These are phyloP conservation scores for Menura novaehollandiae DNA, from an alignment of 2,113 vertebrate genomes.

Conservation along the genomic window DNA sequence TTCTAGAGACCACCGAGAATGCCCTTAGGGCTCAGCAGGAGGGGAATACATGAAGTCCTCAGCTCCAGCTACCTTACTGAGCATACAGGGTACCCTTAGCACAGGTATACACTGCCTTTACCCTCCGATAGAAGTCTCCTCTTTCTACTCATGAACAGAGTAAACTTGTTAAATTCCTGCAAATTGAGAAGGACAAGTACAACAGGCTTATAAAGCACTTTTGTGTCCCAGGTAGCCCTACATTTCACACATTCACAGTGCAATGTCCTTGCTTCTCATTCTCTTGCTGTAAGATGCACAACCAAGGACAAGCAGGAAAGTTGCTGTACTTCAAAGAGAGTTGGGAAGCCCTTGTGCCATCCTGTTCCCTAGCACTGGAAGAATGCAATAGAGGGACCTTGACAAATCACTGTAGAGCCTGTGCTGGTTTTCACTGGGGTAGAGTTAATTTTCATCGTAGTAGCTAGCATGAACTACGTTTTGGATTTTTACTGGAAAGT, in stretches of 20 bases:
- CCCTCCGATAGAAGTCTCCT: not conserved
- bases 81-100: not conserved
- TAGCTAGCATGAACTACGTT: not conserved
- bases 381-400: accelerated
- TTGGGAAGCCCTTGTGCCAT: not conserved
- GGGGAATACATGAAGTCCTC: not conserved
- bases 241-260: not conserved
- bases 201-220: not conserved
- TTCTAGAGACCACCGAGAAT: not conserved
- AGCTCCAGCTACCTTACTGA: not conserved
- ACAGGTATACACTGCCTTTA: not conserved
- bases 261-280: not conserved
- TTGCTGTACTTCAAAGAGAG: not conserved
- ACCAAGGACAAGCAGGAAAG: not conserved
- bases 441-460: not conserved
- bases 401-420: not conserved
- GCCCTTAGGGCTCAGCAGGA: not conserved
- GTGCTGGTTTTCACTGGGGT: not conserved
- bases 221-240: not conserved
- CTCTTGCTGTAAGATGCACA: not conserved
- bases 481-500: not conserved
- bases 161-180: not conserved
- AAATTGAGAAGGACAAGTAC: not conserved
- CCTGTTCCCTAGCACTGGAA: not conserved
- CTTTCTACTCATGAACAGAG: not conserved